Evolutionary conservation across 2,797 vertebrate genomes (phyloP), one percentile per base, ranked within the genome.

Genomic region (Simalia tracyae): DNA sequence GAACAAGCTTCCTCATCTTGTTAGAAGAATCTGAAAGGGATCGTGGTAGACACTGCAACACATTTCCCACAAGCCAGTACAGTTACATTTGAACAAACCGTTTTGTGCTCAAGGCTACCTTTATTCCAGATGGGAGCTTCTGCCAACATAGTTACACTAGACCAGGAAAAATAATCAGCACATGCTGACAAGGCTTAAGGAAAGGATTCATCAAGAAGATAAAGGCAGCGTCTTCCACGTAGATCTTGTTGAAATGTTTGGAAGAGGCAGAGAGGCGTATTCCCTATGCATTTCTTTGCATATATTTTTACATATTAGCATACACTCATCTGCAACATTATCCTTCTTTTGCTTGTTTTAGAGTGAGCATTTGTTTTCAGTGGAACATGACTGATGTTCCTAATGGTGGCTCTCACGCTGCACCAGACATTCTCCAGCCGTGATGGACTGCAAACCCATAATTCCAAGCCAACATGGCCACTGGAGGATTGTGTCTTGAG

Each of bases 71-170:
- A 57, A 72, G 91, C 84, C 8, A 26, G 7, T 60, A 54, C 56
- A 86, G 50, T 89, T 89, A 89, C 59, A n/a, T 46, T 61, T 8
- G 19, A 63, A 31, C 72, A 89, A 89, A 50, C 88, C 19, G 11
- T 61, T 76, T 81, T 87, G 84, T 57, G 89, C 92, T 89, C 86
- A n/a, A 63, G 84, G 92, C 84, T 63, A 57, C 63, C 10, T 50
- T 87, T 56, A 87, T 81, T 92, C 81, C 84, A 87, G 31, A 28
- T 31, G 89, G 90, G 66, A 87, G 60, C 28, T 86, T 92, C 28
- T 87, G 60, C 84, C 89, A 92, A 87, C 57, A 92, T 56, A 56
- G 89, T 87, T 90, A 92, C 56, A 17, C 24, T 17, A 24, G 81
- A 87, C 61, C 87, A 66, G 42, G 57, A 76, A 72, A 54, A 8